phyloP scores from a whole-genome alignment of 23 tunicate genomes.

The Oikopleura vanhoeffeni region DNA sequence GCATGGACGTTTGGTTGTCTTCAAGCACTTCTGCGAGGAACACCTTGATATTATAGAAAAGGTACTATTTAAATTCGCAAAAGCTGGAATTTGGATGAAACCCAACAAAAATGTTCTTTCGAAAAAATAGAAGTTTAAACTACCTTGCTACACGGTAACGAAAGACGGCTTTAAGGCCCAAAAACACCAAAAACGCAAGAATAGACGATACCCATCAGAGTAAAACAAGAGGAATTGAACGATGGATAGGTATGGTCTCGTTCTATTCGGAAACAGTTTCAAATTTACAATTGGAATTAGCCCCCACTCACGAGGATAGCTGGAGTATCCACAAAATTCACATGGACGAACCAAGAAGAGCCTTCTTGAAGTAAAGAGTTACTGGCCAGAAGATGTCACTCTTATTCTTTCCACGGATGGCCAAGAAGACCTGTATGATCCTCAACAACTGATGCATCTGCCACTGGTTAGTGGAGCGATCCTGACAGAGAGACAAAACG shows the following conservation, averaged over 20 bases:
- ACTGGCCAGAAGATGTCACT: no score
- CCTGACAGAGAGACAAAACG: no score
- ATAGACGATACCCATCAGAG: background rate
- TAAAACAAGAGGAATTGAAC: background rate
- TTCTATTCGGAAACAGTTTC: no score
- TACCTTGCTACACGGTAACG: background rate
- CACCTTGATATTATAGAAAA: background rate
- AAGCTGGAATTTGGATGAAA: background rate
- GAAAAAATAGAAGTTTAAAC: background rate
- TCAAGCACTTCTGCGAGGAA: background rate
- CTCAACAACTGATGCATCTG: no score
- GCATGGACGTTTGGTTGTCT: background rate
- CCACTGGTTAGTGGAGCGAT: no score
- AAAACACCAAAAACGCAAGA: background rate
- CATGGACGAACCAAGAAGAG: no score
- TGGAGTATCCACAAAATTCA: no score
- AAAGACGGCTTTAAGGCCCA: background rate
- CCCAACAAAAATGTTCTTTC: background rate
- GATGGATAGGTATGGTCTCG: slow-evolving; percentile 1
- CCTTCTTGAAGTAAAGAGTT: no score
- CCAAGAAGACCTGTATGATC: no score
- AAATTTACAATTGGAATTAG: no score
- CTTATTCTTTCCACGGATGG: no score
- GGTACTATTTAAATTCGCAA: background rate
- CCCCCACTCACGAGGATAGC: no score